Conservation (phyloP, 1,140 invertebrate species). For the Apocrypta bakeri region DNA sequence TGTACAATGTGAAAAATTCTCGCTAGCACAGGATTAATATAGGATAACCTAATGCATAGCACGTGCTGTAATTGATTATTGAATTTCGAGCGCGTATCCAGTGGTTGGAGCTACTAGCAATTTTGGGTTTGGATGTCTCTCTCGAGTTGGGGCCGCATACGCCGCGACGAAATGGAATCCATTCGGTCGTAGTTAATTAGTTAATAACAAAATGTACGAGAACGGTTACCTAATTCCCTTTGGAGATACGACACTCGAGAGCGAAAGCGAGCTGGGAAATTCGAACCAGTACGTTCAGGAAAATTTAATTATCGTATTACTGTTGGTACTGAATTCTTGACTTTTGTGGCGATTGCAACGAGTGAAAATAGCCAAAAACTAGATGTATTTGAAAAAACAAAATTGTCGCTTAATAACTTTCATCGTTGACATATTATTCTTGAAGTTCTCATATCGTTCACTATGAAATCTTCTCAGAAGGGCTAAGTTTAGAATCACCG, state of each 20-base stretch:
- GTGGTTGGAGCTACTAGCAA: neutral
- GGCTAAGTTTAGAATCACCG: neutral
- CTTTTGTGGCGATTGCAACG: too few relatives aligned
- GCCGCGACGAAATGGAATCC: neutral
- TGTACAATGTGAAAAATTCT: neutral
- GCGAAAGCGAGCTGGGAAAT: neutral
- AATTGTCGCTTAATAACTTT: too few relatives aligned
- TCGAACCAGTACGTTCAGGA: neutral
- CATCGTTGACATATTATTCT: too few relatives aligned
- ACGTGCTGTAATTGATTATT: neutral
- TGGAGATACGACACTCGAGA: neutral
- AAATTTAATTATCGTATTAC: neutral
- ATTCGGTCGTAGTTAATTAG: neutral
- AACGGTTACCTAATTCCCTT: neutral
- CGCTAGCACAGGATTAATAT: neutral
- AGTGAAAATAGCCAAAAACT: too few relatives aligned
- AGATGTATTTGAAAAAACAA: too few relatives aligned
- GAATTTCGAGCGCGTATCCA: neutral
- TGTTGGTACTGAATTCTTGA: too few relatives aligned
- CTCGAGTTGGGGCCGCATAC: neutral
- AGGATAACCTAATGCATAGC: neutral
- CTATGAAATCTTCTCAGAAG: neutral
- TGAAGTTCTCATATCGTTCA: too few relatives aligned
- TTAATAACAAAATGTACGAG: neutral
- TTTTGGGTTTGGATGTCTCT: neutral